phyloP scores from a whole-genome alignment of 2,797 vertebrate genomes.

The Clarias laeviceps region DNA sequence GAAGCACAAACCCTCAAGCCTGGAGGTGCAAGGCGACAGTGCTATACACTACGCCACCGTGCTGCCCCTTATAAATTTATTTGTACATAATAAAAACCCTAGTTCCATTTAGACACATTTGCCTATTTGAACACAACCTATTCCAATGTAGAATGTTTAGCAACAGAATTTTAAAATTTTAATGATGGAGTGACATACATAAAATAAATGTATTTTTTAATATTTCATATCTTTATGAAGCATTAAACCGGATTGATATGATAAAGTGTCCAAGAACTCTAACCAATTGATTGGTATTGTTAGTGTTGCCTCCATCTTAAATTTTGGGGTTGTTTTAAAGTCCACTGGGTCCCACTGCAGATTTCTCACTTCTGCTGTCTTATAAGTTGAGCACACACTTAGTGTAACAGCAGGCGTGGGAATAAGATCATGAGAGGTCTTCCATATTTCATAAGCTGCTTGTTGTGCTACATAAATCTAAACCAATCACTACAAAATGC shows the following conservation, averaged over 20 bases:
- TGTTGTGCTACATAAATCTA: constrained; percentile 55
- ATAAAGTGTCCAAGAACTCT: background rate
- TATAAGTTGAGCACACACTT: constrained; percentile 21
- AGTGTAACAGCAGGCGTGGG: background rate
- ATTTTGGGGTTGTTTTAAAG: background rate
- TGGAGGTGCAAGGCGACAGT: too few relatives aligned
- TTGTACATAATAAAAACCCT: background rate
- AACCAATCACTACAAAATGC: constrained; percentile 48
- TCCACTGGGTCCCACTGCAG: background rate
- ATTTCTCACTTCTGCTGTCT: constrained; percentile 15
- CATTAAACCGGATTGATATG: background rate
- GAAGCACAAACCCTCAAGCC: too few relatives aligned
- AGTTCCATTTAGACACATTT: background rate
- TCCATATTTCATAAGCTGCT: constrained; percentile 55
- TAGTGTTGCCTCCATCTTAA: background rate
- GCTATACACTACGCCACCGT: too few relatives aligned
- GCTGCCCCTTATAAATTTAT: background rate
- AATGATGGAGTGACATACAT: background rate
- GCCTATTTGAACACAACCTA: background rate
- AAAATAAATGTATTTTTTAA: background rate
- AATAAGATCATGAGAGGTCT: constrained; percentile 28
- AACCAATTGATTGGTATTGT: background rate
- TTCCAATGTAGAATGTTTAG: background rate
- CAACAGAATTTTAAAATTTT: background rate
- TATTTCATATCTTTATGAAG: background rate